Evolutionary conservation across 2,888 invertebrate species (phyloP), one percentile per base, ranked within the genome.

Genomic region (Eristalis pertinax): DNA sequence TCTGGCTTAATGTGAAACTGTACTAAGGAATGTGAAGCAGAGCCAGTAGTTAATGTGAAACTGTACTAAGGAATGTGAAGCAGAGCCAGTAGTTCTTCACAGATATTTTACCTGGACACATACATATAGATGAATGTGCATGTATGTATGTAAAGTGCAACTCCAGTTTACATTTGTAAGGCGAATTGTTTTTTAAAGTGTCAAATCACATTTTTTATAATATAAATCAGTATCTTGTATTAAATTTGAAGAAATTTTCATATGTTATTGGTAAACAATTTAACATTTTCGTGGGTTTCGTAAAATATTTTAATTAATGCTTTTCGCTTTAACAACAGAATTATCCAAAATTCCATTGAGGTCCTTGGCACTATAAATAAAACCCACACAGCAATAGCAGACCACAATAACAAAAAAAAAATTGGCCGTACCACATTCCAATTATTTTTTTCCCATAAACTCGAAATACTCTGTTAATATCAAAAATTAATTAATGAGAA

Each of bases 21-120:
- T 35, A n/a, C n/a, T n/a, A 83, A 83, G 83, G 86, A 86, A 86
- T 86, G 78, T 86, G 78, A 82, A 79, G 83, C 78, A 78, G 74
- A 69, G 75, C 67, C 82, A 69, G 65, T 76, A 72, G 41, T 78
- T 56, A n/a, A n/a, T n/a, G n/a, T n/a, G n/a, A n/a, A n/a, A n/a
- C n/a, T 13, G 24, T 79, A n/a, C n/a, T n/a, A 83, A 83, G 83
- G 86, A 86, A 86, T 86, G 78, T 86, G 78, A 82, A 79, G 83
- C 78, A 78, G 74, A 69, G 75, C 67, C 82, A 69, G 65, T 76
- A 72, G 41, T 78, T 56, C 38, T 76, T 77, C 22, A 72, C 50
- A 65, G 65, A 69, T 63, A 56, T 35, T 24, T 62, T 69, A 63
- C 63, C 79, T 80, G 65, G 43, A 72, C 69, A 68, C 74, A 78